A percentile compares a stretch with the other conserved stretches of the same genome.
Evolutionary conservation across 2,113 vertebrate genomes (phyloP).

Genomic region (Sus scrofa): DNA sequence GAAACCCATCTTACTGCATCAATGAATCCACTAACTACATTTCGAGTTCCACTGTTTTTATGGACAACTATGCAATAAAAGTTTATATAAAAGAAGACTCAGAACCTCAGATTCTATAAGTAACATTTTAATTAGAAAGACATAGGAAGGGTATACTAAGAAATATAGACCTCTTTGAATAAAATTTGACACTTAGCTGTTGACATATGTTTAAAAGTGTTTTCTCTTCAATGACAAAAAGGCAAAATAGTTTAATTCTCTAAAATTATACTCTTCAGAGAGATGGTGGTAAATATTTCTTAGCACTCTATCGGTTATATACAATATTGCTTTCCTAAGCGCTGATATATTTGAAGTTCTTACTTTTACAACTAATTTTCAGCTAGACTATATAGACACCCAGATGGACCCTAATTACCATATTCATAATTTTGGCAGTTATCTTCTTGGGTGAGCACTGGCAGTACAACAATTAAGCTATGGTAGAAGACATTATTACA

Average conservation of each 20-base stretch:
- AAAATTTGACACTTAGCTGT: not conserved
- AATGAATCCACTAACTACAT: not conserved
- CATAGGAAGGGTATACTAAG: not conserved
- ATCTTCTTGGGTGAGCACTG: not conserved
- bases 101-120: not conserved
- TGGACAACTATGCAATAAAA: not conserved
- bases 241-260: not conserved
- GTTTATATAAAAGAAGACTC: not conserved
- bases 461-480: not conserved
- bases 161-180: not conserved
- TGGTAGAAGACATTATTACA: not conserved
- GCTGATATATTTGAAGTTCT: not conserved
- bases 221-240: not conserved
- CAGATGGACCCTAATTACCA: not conserved
- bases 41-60: not conserved
- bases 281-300: not conserved
- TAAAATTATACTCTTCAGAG: not conserved
- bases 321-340: not conserved
- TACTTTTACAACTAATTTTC: not conserved
- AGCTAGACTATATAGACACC: not conserved
- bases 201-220: not conserved
- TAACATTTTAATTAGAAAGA: not conserved
- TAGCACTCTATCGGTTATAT: not conserved
- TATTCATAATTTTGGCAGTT: not conserved
- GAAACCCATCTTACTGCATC: not conserved